These are phyloP conservation scores for Echeneis naucrates DNA, from an alignment of 2,797 vertebrate species.

Conservation along the genomic window DNA sequence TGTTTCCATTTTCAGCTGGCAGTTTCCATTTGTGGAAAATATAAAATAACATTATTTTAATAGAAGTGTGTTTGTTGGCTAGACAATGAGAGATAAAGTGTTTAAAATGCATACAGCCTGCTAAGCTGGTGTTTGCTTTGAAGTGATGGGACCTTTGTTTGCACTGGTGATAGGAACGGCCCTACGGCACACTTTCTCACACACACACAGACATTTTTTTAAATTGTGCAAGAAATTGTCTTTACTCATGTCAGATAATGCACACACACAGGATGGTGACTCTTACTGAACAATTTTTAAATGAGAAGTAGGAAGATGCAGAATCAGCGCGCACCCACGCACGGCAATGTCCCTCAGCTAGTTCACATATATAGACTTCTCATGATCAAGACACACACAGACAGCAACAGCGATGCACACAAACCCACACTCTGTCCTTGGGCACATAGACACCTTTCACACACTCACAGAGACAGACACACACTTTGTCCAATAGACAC, in stretches of 20 bases:
- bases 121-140: slow-evolving; percentile 71
- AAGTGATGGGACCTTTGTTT: slow-evolving; percentile 73
- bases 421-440: slow-evolving; percentile 50
- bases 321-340: slow-evolving; percentile 64
- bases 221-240: slow-evolving; percentile 36
- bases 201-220: slow-evolving; percentile 10
- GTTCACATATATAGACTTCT: slow-evolving; percentile 34
- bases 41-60: slow-evolving; percentile 66
- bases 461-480: slow-evolving; percentile 34
- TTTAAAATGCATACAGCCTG: slow-evolving; percentile 74
- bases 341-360: slow-evolving; percentile 33
- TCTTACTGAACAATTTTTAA: slow-evolving; percentile 48
- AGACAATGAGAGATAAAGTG: slow-evolving; percentile 62
- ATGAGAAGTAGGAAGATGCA: slow-evolving; percentile 60
- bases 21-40: slow-evolving; percentile 53
- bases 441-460: slow-evolving; percentile 44
- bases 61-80: slow-evolving; percentile 43
- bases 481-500: slow-evolving; percentile 52
- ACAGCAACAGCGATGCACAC: slow-evolving; percentile 1
- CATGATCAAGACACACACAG: slow-evolving; percentile 37
- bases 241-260: slow-evolving; percentile 45
- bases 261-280: slow-evolving; percentile 51
- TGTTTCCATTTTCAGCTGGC: slow-evolving; percentile 39
- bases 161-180: slow-evolving; percentile 68
- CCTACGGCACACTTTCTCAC: slow-evolving; percentile 26